Evolutionary conservation across 2,888 invertebrate genomes (phyloP), one percentile per base, ranked within the genome.

Genomic region (Pseudococcus longispinus): DNA sequence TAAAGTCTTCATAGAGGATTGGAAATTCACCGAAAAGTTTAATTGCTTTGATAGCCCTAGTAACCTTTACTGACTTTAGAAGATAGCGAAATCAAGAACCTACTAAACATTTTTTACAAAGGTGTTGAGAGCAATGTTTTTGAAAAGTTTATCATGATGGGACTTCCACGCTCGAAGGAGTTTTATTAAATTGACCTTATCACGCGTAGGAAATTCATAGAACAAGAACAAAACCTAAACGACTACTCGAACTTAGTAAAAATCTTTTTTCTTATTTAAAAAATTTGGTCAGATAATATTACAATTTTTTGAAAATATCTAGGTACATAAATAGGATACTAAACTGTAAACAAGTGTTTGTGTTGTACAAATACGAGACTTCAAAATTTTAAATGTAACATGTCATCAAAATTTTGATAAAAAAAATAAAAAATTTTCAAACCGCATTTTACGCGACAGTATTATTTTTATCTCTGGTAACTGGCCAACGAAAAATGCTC

Each of bases 391-490:
- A 23, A 20, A 60, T 60, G 23, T 60, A 60, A 23, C 9, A 60
- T 60, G 20, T 70, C 5, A 29, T 11, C 26, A 70, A 29, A 8
- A 70, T 70, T 70, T 70, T 8, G 29, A 70, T 70, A 18, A 29
- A 70, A 70, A 65, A 65, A 26, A 65, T 65, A 15, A 15, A 15
- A 15, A 15, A 13, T 18, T 70, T 70, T 70, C 6, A 18, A 70
- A 29, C 15, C 20, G 18, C 18, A 29, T 29, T 29, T 70, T 29
- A 29, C 70, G 18, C 15, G 18, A 70, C 29, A 8, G 29, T 5
- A 29, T 29, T 70, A 70, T 70, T 70, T 70, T 70, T 70, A 70
- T 70, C 70, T 18, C 70, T 70, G 70, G 29, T 70, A 29, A 70
- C 6, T 29, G 29, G 29, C 70, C 70, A 70, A 60, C 20, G 20